These are phyloP conservation scores for Bergia sp. DNA, from an alignment of 92 coral and sea anemone species.

Conservation along the genomic window DNA sequence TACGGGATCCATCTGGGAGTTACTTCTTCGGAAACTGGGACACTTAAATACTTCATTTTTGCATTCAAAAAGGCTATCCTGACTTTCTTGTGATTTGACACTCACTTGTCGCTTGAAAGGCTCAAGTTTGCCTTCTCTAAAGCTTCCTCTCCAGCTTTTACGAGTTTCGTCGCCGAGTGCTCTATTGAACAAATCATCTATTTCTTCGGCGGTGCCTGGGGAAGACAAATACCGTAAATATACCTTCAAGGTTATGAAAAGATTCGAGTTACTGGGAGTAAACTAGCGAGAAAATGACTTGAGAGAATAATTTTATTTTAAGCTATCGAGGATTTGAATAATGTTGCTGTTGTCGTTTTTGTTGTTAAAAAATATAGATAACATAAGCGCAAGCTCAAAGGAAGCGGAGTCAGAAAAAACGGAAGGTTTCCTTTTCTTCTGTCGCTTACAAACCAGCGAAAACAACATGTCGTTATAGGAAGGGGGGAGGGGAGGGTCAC, in stretches of 20 bases:
- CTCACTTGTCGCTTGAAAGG: constrained; percentile 12
- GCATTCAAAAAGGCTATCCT: neutral
- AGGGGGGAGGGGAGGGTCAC: too few species aligned
- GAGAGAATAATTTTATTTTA: too few species aligned
- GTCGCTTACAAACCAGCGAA: too few species aligned
- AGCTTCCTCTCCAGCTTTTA: constrained; percentile 18
- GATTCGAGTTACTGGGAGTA: too few species aligned
- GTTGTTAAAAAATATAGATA: too few species aligned
- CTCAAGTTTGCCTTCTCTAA: constrained; percentile 16
- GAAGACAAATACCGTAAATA: neutral
- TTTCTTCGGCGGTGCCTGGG: constrained; percentile 37
- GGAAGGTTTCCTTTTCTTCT: too few species aligned
- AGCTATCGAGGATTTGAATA: too few species aligned
- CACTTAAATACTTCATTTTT: neutral
- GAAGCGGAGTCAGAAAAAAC: too few species aligned
- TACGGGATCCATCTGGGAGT: neutral
- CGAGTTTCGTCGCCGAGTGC: neutral
- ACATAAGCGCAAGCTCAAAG: too few species aligned
- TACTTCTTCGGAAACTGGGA: neutral
- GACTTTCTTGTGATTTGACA: constrained; percentile 23
- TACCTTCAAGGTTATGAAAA: neutral
- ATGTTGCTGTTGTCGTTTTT: too few species aligned
- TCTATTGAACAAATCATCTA: constrained; percentile 2
- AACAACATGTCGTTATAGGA: too few species aligned
- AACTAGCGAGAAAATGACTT: too few species aligned